These are phyloP conservation scores for Oreochromis tanganicae DNA, from an alignment of 2,113 vertebrate species.

Conservation along the genomic window DNA sequence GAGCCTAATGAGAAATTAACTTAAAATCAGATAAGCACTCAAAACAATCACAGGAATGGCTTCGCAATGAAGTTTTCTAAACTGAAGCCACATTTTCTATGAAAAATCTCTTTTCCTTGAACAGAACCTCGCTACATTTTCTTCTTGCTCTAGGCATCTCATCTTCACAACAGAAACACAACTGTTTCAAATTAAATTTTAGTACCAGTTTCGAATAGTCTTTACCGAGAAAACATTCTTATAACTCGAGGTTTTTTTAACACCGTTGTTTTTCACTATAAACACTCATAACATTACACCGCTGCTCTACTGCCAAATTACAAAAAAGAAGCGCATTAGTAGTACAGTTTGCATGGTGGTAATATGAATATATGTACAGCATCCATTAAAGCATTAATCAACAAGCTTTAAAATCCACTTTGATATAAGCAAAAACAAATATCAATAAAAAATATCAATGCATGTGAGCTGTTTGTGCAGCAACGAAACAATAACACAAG, in stretches of 20 bases:
- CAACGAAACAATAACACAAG: background rate
- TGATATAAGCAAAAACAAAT: background rate
- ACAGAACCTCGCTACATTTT: slow-evolving; percentile 15
- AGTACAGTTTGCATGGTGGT: background rate
- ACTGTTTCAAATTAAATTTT: slow-evolving; percentile 74
- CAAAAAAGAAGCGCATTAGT: slow-evolving; percentile 16
- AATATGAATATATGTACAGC: background rate
- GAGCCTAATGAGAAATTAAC: slow-evolving; percentile 42
- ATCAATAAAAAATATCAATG: background rate
- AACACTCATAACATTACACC: slow-evolving; percentile 57
- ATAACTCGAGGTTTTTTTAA: slow-evolving; percentile 55
- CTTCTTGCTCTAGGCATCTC: slow-evolving; percentile 45
- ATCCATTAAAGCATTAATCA: background rate
- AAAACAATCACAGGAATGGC: slow-evolving; percentile 32
- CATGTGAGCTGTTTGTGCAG: background rate
- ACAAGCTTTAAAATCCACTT: background rate
- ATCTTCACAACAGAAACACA: slow-evolving; percentile 48
- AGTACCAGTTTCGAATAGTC: slow-evolving; percentile 63
- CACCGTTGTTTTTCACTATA: slow-evolving; percentile 60
- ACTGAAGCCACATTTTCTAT: slow-evolving; percentile 17
- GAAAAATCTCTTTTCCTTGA: slow-evolving; percentile 27
- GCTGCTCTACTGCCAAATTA: slow-evolving; percentile 44
- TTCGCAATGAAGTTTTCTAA: slow-evolving; percentile 7
- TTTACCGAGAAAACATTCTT: slow-evolving; percentile 70
- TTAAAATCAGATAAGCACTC: slow-evolving; percentile 51